Base-by-base conservation (phyloP, 2,888 invertebrate species). In the Drosophila fungiperda region DNA sequence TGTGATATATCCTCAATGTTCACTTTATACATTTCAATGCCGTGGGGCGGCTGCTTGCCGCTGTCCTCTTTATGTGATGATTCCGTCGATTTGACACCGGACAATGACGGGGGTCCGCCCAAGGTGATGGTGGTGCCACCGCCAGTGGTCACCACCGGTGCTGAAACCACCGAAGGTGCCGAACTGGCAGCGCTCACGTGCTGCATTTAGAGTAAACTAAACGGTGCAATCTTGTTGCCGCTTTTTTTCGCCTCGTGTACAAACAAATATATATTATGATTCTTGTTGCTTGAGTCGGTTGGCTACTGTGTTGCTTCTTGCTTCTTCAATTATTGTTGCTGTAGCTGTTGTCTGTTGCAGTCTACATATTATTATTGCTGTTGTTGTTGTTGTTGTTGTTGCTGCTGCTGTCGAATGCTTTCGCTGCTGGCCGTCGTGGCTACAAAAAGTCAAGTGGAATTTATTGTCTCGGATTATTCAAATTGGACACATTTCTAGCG, bases 1-100 rank as follows among this genome's bases (percentile, higher is more conserved):
- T 97, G 97, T 80, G 97, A 97, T 63, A 97, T 95, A 90, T 97
- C 97, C 92, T 97, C 97, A 9, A 97, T 97, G 91, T 97, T 96
- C 69, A 91, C 96, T 96, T 92, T 97, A 96, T 78, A 97, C 95
- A 94, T 97, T 96, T 95, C 94, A 50, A 94, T 94, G 65, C 94
- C 94, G 65, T 95, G 93, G 4, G 95, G 91, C 53, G 92, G 87
- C 94, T 92, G 87, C 94, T 93, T 80, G 64, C 79, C 78, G 50
- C 78, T 80, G 69, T 91, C 91, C 40, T 92, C 91, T 69, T 91
- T 91, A 61, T 88, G 45, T 8, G 82, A 77, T 90, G 38, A 15
- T 8, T 73, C 91, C 15, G 86, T 77, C 11, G 86, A 80, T 68
- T 91, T 91, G 36, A 61, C 65, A 32, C 55, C 29, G n/a, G 82